phyloP scores from a whole-genome alignment of 1,140 invertebrate genomes.

The Drosophila bipectinata region DNA sequence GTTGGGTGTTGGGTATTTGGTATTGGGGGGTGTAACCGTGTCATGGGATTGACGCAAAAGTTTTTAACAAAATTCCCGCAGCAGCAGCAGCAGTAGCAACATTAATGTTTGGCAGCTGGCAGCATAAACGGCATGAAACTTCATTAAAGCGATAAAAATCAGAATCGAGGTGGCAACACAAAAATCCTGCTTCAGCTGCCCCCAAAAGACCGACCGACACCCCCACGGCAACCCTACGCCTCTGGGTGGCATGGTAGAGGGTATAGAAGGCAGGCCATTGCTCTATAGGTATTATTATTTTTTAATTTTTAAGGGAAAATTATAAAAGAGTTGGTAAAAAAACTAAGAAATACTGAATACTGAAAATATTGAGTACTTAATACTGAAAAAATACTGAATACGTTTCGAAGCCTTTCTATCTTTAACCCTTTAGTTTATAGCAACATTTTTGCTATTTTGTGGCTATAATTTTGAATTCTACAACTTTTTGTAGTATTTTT shows the following conservation, averaged over 20 bases:
- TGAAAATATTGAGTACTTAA: too few relatives aligned
- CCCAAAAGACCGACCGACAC: not conserved
- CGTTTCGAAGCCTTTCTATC: too few relatives aligned
- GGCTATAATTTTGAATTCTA: too few relatives aligned
- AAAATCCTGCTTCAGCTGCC: slow-evolving; percentile 8
- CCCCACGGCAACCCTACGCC: not conserved
- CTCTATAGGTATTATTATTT: not conserved
- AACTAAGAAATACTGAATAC: not conserved
- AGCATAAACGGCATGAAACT: slow-evolving; percentile 62
- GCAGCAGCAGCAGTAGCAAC: slow-evolving; percentile 20
- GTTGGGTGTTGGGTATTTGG: not conserved
- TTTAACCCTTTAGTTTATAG: too few relatives aligned
- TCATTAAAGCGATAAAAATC: slow-evolving; percentile 71
- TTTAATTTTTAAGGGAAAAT: not conserved
- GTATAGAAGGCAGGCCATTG: not conserved
- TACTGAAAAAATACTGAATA: not conserved
- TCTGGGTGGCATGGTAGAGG: not conserved
- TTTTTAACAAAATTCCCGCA: slow-evolving; percentile 68
- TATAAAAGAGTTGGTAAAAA: not conserved
- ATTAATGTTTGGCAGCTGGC: slow-evolving; percentile 57
- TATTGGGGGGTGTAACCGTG: slow-evolving; percentile 11
- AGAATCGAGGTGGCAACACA: slow-evolving; percentile 42
- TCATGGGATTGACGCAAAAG: slow-evolving; percentile 62
- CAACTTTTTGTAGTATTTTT: too few relatives aligned
- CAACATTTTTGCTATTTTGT: too few relatives aligned